phyloP scores from a whole-genome alignment of 2,113 vertebrate species.

The Probosciger aterrimus region DNA sequence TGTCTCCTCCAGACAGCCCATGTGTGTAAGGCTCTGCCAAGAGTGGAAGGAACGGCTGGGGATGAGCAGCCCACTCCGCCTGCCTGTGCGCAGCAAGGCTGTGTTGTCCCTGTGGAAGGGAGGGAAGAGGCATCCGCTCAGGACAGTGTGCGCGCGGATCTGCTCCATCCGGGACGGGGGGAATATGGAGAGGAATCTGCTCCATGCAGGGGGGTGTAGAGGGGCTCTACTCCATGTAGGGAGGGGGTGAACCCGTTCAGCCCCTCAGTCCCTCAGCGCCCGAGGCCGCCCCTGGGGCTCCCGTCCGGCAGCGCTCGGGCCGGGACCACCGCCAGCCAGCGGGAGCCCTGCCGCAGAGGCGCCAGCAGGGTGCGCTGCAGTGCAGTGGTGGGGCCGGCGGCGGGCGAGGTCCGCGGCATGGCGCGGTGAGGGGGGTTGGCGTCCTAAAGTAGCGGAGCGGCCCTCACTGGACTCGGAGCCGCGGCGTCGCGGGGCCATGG shows the following conservation, averaged over 20 bases:
- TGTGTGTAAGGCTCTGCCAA: accelerated
- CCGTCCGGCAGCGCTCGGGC: too few relatives aligned
- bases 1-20: accelerated
- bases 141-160: not conserved
- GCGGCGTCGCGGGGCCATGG: too few relatives aligned
- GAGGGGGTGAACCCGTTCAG: not conserved
- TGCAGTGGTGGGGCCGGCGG: too few relatives aligned
- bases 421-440: too few relatives aligned
- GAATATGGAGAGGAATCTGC: not conserved
- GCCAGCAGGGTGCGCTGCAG: not conserved
- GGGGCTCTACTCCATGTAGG: not conserved
- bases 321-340: too few relatives aligned
- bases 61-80: accelerated
- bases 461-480: too few relatives aligned
- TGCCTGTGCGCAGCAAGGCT: not conserved
- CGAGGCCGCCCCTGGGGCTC: too few relatives aligned
- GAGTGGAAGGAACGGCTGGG: not conserved
- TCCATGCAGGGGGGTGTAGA: not conserved
- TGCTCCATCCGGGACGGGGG: not conserved
- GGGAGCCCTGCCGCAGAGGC: not conserved
- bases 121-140: not conserved
- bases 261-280: too few relatives aligned
- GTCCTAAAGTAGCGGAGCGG: too few relatives aligned
- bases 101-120: not conserved
- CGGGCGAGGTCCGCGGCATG: too few relatives aligned